These are phyloP conservation scores for Ernsta delagoae DNA, from an alignment of 2,888 invertebrate genomes.

Conservation along the genomic window DNA sequence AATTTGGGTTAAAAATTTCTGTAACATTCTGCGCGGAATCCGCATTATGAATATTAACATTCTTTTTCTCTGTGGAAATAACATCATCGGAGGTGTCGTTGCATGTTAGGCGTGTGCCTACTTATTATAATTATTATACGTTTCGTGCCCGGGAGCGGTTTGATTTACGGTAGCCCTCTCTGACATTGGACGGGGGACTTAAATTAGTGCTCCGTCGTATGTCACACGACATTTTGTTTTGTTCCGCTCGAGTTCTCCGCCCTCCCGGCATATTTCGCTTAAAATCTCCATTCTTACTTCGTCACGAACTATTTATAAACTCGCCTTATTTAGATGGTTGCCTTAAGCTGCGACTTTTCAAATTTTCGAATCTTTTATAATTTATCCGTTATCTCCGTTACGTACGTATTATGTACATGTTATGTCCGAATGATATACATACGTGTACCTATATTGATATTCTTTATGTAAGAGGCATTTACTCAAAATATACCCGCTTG, in stretches of 20 bases:
- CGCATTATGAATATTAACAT: conserved; percentile 67
- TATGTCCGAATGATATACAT: too few species aligned
- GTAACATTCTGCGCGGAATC: conserved; percentile 22
- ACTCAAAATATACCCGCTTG: too few species aligned
- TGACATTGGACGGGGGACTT: conserved; percentile 67
- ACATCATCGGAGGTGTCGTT: conserved; percentile 63
- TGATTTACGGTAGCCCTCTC: conserved; percentile 72
- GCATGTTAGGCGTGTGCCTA: conserved; percentile 68
- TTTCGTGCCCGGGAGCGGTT: conserved; percentile 73
- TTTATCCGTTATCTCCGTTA: background rate
- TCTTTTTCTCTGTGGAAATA: conserved; percentile 66
- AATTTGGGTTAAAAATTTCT: conserved; percentile 21
- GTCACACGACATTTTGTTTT: conserved; percentile 77
- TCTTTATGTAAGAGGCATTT: too few species aligned
- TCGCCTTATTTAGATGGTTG: conserved; percentile 68
- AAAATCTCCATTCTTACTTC: conserved; percentile 67
- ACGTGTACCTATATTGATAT: too few species aligned
- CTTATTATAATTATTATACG: conserved; percentile 57
- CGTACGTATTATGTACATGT: too few species aligned
- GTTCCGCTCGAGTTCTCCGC: conserved; percentile 54
- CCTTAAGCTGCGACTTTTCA: conserved; percentile 47
- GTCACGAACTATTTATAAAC: conserved; percentile 76
- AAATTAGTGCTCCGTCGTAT: conserved; percentile 78
- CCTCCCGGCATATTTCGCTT: conserved; percentile 63
- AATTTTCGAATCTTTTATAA: conserved; percentile 19